These are phyloP conservation scores for Pseudomyrmex gracilis DNA, from an alignment of 1,140 invertebrate species.

Conservation along the genomic window DNA sequence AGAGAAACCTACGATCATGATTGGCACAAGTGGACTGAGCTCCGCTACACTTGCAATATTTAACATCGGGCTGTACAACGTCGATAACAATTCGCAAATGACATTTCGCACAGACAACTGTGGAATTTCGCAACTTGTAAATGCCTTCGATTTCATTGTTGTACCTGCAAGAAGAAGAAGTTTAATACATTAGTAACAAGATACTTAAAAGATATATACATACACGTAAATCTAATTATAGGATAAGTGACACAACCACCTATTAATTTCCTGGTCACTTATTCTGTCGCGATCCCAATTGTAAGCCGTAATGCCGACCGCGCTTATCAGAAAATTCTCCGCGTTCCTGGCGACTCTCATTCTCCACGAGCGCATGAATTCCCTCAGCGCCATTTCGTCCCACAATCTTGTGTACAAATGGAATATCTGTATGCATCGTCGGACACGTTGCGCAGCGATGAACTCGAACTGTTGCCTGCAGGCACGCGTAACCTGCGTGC, in stretches of 20 bases:
- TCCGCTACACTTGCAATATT: conserved; percentile 86
- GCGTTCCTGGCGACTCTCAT: conserved; percentile 80
- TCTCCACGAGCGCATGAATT: conserved; percentile 86
- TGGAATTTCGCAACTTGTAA: conserved; percentile 85
- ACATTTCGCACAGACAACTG: conserved; percentile 87
- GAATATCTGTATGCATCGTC: conserved; percentile 88
- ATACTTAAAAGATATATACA: background rate
- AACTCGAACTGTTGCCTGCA: conserved; percentile 89
- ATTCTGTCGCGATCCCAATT: conserved; percentile 87
- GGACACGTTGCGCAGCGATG: conserved; percentile 87
- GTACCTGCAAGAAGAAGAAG: conserved; percentile 77
- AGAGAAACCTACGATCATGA: conserved; percentile 68
- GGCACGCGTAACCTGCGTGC: conserved; percentile 77
- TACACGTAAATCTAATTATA: background rate
- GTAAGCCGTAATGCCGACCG: conserved; percentile 83
- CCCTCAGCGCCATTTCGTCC: conserved; percentile 87
- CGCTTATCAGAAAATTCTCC: conserved; percentile 83
- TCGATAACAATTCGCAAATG: conserved; percentile 87
- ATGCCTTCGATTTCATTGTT: conserved; percentile 85
- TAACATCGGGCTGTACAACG: conserved; percentile 82
- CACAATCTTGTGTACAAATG: conserved; percentile 88
- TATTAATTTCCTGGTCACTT: conserved; percentile 84
- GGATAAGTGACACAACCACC: conserved; percentile 72
- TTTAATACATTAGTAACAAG: background rate
- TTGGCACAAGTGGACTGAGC: conserved; percentile 54